A percentile compares a stretch with the other conserved stretches of the same genome.
These are phyloP conservation scores for Lasiurus cinereus DNA, from an alignment of 2,113 vertebrate genomes.

Conservation along the genomic window DNA sequence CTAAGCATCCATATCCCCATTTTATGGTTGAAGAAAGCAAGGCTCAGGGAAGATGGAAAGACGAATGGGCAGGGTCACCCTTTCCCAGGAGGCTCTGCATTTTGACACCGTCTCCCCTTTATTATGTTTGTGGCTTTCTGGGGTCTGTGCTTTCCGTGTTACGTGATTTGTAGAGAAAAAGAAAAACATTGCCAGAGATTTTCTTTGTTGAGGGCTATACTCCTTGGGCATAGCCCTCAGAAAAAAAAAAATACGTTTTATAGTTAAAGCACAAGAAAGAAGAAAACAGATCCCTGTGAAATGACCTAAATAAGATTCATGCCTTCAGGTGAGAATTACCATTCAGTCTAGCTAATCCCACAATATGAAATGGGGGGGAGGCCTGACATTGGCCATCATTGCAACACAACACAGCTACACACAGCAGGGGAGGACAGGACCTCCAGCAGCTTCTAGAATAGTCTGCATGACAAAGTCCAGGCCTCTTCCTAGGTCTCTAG, in stretches of 20 bases:
- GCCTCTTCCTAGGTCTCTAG: neutral
- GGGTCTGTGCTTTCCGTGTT: neutral
- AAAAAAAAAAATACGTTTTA: neutral
- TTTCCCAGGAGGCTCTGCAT: neutral
- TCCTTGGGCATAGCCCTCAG: neutral
- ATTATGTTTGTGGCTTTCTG: neutral
- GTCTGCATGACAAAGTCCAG: neutral
- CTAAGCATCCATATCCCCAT: neutral
- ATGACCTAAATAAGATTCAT: neutral
- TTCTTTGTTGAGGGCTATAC: neutral
- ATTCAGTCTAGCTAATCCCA: rapidly evolving
- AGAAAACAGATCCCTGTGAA: neutral
- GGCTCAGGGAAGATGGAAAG: neutral
- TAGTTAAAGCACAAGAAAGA: conserved; percentile 7
- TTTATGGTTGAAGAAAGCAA: neutral
- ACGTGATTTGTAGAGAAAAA: neutral
- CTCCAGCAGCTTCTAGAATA: neutral
- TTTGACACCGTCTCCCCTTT: neutral
- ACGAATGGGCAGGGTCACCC: rapidly evolving
- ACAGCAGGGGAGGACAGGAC: too few relatives aligned
- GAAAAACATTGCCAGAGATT: conserved; percentile 19
- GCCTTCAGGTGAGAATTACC: neutral
- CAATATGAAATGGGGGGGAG: neutral
- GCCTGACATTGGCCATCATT: rapidly evolving
- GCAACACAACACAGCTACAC: too few relatives aligned